Conservation (phyloP, 1,140 invertebrate species). For the Zeugodacus cucurbitae region DNA sequence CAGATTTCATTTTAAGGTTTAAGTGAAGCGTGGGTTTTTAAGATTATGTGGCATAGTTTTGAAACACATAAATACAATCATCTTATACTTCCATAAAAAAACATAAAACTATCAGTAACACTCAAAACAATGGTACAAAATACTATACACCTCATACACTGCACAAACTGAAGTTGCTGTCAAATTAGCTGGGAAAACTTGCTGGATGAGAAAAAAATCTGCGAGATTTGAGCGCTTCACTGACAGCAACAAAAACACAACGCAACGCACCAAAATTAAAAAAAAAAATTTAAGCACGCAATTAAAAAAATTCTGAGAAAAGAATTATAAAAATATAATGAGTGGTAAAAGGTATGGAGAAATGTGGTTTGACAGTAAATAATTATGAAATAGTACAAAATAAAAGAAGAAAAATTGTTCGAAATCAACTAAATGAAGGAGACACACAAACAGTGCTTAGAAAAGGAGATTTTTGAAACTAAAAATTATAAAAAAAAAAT, state of each 20-base stretch:
- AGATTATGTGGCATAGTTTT: too few relatives aligned
- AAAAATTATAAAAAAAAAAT: not conserved
- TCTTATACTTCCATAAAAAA: not conserved
- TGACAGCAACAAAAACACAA: not conserved
- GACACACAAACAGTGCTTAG: too few relatives aligned
- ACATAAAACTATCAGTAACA: not conserved
- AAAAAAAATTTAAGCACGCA: not conserved
- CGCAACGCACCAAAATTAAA: not conserved
- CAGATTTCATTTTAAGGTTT: too few relatives aligned
- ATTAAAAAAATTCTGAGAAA: not conserved
- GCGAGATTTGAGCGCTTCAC: not conserved
- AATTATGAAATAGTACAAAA: not conserved
- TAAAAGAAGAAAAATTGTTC: not conserved
- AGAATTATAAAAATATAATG: not conserved
- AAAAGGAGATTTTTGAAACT: not conserved
- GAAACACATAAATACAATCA: too few relatives aligned
- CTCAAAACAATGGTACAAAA: not conserved
- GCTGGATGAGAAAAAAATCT: too few relatives aligned
- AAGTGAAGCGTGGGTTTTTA: too few relatives aligned
- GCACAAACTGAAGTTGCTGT: not conserved
- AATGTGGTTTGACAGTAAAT: not conserved
- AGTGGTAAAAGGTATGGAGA: not conserved
- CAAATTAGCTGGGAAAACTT: not conserved
- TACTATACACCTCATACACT: not conserved
- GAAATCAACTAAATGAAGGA: not conserved